Evolutionary conservation across 2,113 vertebrate genomes (phyloP).

Genomic region (Ornithorhynchus anatinus): DNA sequence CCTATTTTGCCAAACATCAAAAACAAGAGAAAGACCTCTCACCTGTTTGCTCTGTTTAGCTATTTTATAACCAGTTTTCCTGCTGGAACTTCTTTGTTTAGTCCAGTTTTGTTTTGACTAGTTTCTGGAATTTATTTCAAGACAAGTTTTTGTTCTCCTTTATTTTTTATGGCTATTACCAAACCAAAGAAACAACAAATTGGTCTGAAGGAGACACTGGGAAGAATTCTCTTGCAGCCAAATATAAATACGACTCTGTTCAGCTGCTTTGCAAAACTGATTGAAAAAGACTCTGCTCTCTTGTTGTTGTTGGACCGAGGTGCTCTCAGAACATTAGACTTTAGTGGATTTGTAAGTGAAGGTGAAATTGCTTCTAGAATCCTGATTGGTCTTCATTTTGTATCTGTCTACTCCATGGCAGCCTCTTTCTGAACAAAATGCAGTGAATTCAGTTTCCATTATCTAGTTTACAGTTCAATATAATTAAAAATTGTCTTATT

Average conservation of each 20-base stretch:
- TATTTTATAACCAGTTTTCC: conserved; percentile 12
- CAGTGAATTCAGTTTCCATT: too few species aligned
- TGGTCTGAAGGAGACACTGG: conserved; percentile 30
- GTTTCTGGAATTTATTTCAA: conserved; percentile 36
- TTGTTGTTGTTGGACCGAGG: conserved; percentile 41
- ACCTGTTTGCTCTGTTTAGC: conserved; percentile 26
- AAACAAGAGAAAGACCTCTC: conserved; percentile 12
- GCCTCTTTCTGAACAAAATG: too few species aligned
- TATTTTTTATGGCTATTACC: conserved; percentile 28
- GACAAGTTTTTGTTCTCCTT: conserved; percentile 27
- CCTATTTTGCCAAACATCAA: not conserved
- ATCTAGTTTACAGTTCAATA: too few species aligned
- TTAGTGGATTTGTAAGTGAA: not conserved
- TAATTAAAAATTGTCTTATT: too few species aligned
- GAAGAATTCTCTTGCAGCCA: conserved; percentile 28
- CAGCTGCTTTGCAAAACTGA: conserved; percentile 27
- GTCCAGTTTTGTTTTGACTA: conserved; percentile 33
- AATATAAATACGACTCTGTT: conserved; percentile 39
- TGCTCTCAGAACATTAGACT: conserved; percentile 6
- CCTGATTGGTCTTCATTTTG: too few species aligned
- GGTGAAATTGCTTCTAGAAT: conserved; percentile 13
- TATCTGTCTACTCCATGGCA: too few species aligned
- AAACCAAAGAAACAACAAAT: conserved; percentile 48
- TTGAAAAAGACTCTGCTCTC: not conserved
- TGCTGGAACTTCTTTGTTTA: conserved; percentile 4